phyloP scores from a whole-genome alignment of 35 echinoderm and acorn worm species.

The Diadema setosum region DNA sequence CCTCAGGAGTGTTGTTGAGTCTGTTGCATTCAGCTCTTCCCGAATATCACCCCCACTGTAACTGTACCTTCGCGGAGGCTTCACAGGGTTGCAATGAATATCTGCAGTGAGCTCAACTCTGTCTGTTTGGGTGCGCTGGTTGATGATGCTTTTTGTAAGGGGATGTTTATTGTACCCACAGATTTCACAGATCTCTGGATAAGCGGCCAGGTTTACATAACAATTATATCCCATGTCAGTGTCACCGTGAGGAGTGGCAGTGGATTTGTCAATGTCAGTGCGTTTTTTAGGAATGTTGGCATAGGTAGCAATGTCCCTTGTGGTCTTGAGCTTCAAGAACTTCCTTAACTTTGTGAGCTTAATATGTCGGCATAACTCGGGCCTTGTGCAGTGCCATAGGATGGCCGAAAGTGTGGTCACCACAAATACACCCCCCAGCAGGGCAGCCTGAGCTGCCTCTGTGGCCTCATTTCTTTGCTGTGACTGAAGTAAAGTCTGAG shows the following conservation, averaged over 20 bases:
- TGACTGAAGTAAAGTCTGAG: neutral
- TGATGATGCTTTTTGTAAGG: too few species aligned
- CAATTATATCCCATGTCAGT: too few species aligned
- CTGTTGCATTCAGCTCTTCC: neutral
- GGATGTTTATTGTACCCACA: too few species aligned
- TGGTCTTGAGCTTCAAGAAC: slow-evolving; percentile 86
- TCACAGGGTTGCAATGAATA: neutral
- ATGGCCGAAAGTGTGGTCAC: slow-evolving; percentile 85
- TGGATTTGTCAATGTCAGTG: neutral
- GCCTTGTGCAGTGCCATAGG: slow-evolving; percentile 80
- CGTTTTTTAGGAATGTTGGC: slow-evolving; percentile 45
- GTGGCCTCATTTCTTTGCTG: slow-evolving; percentile 84
- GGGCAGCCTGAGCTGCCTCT: slow-evolving; percentile 51
- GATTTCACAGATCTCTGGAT: too few species aligned
- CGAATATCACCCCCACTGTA: neutral
- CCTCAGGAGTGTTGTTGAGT: neutral
- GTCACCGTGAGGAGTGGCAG: neutral
- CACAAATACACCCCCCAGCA: slow-evolving; percentile 61
- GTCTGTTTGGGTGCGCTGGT: too few species aligned
- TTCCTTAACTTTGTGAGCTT: too few species aligned
- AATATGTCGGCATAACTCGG: slow-evolving; percentile 45
- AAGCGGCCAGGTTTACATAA: too few species aligned
- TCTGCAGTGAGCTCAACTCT: neutral
- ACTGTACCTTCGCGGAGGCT: neutral
- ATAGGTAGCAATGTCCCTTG: slow-evolving; percentile 66